A percentile compares a stretch with the other conserved stretches of the same genome.
Conservation (phyloP, 2,113 vertebrate species). For the Callaeas wilsoni region DNA sequence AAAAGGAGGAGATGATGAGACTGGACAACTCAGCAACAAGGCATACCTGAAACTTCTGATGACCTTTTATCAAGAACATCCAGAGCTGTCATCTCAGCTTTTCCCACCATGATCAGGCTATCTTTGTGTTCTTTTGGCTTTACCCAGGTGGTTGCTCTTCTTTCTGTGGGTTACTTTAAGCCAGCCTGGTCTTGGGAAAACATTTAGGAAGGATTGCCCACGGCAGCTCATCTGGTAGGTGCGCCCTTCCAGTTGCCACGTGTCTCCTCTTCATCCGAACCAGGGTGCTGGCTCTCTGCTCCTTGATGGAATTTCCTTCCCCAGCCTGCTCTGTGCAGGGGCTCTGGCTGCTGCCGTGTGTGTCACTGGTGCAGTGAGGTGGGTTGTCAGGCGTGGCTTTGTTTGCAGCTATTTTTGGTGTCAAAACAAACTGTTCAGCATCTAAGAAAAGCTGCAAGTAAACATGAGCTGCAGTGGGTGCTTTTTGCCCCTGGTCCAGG, state of each 20-base stretch:
- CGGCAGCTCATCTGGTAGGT: neutral
- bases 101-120: neutral
- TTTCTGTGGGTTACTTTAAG: neutral
- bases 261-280: neutral
- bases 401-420: neutral
- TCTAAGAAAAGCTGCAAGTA: neutral
- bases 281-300: neutral
- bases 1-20: neutral
- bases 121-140: neutral
- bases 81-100: neutral
- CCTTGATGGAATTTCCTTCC: fast-evolving
- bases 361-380: neutral
- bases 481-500: neutral
- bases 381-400: neutral
- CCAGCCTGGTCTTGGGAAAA: neutral
- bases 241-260: neutral
- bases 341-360: neutral
- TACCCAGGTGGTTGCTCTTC: neutral
- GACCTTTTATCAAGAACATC: neutral
- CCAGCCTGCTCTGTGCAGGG: neutral
- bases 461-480: neutral
- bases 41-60: neutral
- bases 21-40: neutral
- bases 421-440: neutral
- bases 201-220: neutral